Conservation (phyloP, 2,797 vertebrate species). For the Hoplostethus mediterraneus region DNA sequence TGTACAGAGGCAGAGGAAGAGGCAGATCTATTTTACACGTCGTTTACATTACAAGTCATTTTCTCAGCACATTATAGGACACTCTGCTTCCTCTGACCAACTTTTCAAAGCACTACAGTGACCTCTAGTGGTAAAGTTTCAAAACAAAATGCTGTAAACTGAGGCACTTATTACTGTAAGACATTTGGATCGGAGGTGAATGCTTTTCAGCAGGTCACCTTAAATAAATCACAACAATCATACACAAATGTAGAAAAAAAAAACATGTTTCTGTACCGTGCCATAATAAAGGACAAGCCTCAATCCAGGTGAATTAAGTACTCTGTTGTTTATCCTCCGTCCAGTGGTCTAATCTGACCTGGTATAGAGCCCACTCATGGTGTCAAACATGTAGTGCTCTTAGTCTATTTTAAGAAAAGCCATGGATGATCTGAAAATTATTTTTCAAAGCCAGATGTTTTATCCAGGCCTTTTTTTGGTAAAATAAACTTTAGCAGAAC, state of each 20-base stretch:
- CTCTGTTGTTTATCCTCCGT: constrained; percentile 11
- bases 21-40: constrained; percentile 30
- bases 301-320: constrained; percentile 65
- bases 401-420: neutral
- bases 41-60: constrained; percentile 44
- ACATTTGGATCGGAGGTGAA: constrained; percentile 36
- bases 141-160: constrained; percentile 59
- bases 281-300: constrained; percentile 72
- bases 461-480: no score
- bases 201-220: constrained; percentile 24
- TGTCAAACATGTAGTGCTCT: constrained; percentile 10
- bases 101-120: constrained; percentile 56
- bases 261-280: constrained; percentile 26
- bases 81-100: constrained; percentile 26
- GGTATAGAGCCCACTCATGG: constrained; percentile 23
- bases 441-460: neutral
- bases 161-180: constrained; percentile 46
- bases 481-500: neutral
- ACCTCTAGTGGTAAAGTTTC: constrained; percentile 70
- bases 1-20: constrained; percentile 36
- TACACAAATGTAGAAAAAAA: constrained; percentile 9
- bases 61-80: constrained; percentile 26
- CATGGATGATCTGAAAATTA: neutral
- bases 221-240: neutral
- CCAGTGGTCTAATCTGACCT: constrained; percentile 5